Conservation (phyloP, 1,140 invertebrate species). For the Metaphire vulgaris region DNA sequence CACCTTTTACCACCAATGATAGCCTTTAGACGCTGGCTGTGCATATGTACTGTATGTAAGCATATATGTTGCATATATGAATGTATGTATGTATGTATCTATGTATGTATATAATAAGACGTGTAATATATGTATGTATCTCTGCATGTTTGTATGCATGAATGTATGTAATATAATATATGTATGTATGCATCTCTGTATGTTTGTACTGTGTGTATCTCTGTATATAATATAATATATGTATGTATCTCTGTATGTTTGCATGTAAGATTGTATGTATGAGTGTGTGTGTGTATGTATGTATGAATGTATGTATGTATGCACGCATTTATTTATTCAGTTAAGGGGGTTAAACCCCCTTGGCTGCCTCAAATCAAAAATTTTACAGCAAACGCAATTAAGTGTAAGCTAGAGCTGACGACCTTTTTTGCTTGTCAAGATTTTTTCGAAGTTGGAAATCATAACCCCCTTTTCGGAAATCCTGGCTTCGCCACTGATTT, state of each 20-base stretch:
- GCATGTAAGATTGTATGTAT: background rate
- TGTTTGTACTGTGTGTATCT: background rate
- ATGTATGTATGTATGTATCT: background rate
- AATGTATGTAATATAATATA: background rate
- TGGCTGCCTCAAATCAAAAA: too few species aligned
- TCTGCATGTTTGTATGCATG: background rate
- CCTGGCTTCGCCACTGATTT: too few species aligned
- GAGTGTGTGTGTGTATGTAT: background rate
- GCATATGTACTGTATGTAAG: background rate
- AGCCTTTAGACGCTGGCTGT: too few species aligned
- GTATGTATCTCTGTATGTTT: background rate
- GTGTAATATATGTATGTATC: background rate
- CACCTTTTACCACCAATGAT: too few species aligned
- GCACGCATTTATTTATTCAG: background rate
- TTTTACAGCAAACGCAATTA: too few species aligned
- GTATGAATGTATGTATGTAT: background rate
- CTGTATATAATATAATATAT: background rate
- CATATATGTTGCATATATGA: background rate
- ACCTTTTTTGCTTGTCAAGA: too few species aligned
- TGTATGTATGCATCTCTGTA: background rate
- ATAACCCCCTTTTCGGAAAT: too few species aligned
- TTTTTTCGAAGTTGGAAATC: too few species aligned
- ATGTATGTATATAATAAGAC: background rate
- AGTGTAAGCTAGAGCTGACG: too few species aligned
- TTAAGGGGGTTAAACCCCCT: too few species aligned